Evolutionary conservation across 1,140 invertebrate species (phyloP).

Genomic region (Ylistrum balloti): DNA sequence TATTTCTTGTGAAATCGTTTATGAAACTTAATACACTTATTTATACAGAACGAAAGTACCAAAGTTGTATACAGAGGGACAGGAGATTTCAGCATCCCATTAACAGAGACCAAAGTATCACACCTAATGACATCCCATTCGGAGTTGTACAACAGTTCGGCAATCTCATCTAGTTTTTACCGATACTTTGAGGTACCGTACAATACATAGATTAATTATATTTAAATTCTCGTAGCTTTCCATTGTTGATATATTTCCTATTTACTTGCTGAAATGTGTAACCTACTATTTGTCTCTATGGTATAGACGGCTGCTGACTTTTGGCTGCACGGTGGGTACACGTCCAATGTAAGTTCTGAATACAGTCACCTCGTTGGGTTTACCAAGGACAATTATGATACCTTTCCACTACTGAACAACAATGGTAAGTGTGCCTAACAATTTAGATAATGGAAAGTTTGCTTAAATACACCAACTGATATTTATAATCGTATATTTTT

Average conservation of each 20-base stretch:
- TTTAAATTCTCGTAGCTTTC: too few relatives aligned
- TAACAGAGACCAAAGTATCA: not conserved
- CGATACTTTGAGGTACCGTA: not conserved
- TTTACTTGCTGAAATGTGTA: too few relatives aligned
- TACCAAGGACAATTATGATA: not conserved
- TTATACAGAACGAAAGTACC: not conserved
- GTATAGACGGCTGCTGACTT: not conserved
- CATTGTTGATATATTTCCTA: too few relatives aligned
- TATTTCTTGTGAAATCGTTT: too few relatives aligned
- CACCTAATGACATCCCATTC: not conserved
- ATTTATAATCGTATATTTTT: too few relatives aligned
- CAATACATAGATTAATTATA: not conserved
- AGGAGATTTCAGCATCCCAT: not conserved
- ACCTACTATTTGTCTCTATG: not conserved
- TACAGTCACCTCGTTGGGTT: not conserved
- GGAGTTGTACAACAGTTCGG: not conserved
- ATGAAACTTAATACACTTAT: too few relatives aligned
- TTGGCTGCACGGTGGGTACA: not conserved
- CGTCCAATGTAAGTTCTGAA: not conserved
- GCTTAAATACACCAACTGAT: too few relatives aligned
- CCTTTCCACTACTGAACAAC: not conserved
- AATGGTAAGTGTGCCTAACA: not conserved
- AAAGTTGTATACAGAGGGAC: not conserved
- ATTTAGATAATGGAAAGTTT: too few relatives aligned
- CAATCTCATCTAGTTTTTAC: not conserved